Base-by-base conservation (phyloP, 2,888 invertebrate genomes). In the Tortricodes alternella region DNA sequence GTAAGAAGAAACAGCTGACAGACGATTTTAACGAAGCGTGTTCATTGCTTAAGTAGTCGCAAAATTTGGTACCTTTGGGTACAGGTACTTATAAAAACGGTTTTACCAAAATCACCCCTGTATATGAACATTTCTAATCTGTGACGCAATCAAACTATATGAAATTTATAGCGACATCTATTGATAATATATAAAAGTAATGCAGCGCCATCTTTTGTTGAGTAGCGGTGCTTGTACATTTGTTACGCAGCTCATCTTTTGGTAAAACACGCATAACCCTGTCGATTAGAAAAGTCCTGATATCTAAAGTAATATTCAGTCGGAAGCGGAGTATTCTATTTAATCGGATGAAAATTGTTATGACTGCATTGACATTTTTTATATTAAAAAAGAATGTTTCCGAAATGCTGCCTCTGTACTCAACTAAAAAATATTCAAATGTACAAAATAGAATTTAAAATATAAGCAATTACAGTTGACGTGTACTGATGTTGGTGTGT, bases 351-450 rank as follows among this genome's bases (percentile, higher is more conserved):
- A 46, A 53, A 60, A 60, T 63, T 70, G 65, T 66, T 72, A 69
- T 71, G 67, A 72, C 72, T 66, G 62, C 73, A 80, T 78, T 81
- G 79, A 74, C 74, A 71, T 78, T 77, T 75, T 71, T 57, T 67
- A 65, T n/a, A 63, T 68, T 60, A 73, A 67, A 72, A 70, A 70
- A 67, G 69, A 60, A 56, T 60, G 63, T 60, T 63, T 64, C 70
- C 67, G 71, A 80, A 76, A 77, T 76, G 29, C 11, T 9, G 11
- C 11, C 9, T 29, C 11, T 11, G 11, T 4, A n/a, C n/a, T n/a
- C n/a, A n/a, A n/a, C n/a, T n/a, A n/a, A n/a, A n/a, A n/a, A n/a
- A n/a, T n/a, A n/a, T n/a, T n/a, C n/a, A n/a, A n/a, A n/a, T n/a
- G n/a, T n/a, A n/a, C n/a, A n/a, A n/a, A n/a, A n/a, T n/a, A n/a